Base-by-base conservation (phyloP, 1,140 invertebrate genomes). In the Pararge aegeria region DNA sequence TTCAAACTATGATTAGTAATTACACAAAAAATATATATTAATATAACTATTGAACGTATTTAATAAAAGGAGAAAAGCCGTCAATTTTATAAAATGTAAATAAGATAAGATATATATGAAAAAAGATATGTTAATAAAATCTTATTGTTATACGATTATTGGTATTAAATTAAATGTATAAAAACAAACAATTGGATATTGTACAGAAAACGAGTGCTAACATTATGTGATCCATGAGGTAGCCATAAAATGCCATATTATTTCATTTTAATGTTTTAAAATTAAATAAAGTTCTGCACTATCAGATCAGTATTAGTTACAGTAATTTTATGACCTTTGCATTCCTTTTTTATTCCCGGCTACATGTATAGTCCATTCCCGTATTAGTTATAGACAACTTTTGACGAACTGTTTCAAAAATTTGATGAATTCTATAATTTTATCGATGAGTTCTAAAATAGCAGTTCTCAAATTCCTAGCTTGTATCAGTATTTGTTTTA, bases 61-160 rank as follows among this genome's bases (percentile, higher is more conserved):
- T 83, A 80, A 82, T 68, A 69, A 78, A 76, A 75, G 64, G 75
- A 72, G 38, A 60, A 24, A 73, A 81, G 70, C 68, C 70, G 83
- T 83, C 83, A 86, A 88, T 88, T 84, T 78, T 86, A 84, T 82
- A 78, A 80, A 81, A 71, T 88, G 85, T 88, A 88, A 81, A 88
- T 88, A 88, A 86, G 83, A 88, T 70, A 80, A 88, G 78, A 79
- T 79, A 80, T 83, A 81, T 83, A 72, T 70, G 62, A 71, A 68
- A 78, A 80, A 82, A 78, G 66, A 79, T 75, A 74, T 83, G 77
- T 83, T 87, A 81, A 10, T 70, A 77, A 78, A 70, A 49, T 70
- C 53, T 77, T 71, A 78, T 82, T 83, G 79, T 83, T 83, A 80
- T 76, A 70, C 59, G 66, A 63, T 71, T 78, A 77, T 81, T 79